Evolutionary conservation across 1,140 invertebrate genomes (phyloP).

Genomic region (Ooceraea biroi): DNA sequence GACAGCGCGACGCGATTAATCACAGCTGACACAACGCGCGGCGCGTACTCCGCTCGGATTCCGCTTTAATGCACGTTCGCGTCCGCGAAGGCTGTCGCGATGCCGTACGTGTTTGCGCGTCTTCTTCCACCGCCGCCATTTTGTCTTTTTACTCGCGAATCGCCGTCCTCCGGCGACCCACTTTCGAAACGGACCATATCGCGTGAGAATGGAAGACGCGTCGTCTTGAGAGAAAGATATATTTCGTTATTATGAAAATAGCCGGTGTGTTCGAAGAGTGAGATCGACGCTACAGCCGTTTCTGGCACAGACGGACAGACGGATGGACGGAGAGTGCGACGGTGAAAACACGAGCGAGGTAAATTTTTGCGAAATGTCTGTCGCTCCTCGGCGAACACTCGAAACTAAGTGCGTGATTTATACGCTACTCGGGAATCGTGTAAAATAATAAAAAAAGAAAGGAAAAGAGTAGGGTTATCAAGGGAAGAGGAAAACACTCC

Average conservation of each 20-base stretch:
- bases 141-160: constrained; percentile 45
- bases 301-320: background rate
- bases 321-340: no score
- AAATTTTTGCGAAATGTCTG: constrained; percentile 27
- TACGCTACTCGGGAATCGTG: constrained; percentile 28
- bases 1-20: constrained; percentile 58
- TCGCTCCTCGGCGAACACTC: constrained; percentile 52
- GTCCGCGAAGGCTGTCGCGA: background rate
- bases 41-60: constrained; percentile 19
- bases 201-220: constrained; percentile 1
- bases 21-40: constrained; percentile 18
- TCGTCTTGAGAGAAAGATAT: constrained; percentile 48
- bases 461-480: background rate
- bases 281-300: constrained; percentile 48
- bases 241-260: constrained; percentile 59
- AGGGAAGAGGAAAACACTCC: background rate
- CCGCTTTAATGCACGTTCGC: constrained; percentile 29
- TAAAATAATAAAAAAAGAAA: constrained; percentile 25
- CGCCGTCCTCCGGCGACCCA: constrained; percentile 41
- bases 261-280: constrained; percentile 40
- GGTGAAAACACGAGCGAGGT: constrained; percentile 50
- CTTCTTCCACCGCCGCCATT: background rate
- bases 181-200: constrained; percentile 51
- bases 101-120: constrained; percentile 48
- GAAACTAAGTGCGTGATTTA: constrained; percentile 57